Evolutionary conservation across 2,888 invertebrate species (phyloP), one percentile per base, ranked within the genome.

Genomic region (Clanis bilineata): DNA sequence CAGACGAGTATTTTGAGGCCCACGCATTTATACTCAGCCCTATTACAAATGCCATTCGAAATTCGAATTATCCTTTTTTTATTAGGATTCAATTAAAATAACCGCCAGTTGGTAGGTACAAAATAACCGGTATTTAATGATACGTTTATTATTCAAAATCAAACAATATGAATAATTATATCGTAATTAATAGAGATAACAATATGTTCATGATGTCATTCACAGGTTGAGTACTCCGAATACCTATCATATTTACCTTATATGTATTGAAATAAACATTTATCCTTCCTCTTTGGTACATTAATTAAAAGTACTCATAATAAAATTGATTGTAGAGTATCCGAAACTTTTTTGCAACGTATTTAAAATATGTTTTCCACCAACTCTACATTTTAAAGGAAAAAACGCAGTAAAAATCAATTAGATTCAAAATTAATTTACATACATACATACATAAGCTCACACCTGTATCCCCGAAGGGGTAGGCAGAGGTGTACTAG

Each of bases 1-100:
- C 51, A 18, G 32, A 18, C 51, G 28, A 51, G 51, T 51, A 51
- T 51, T 51, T 51, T 51, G 32, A 51, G 51, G 28, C 51, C 51
- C 51, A 51, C 51, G 51, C 51, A 32, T 51, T 51, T 32, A 18
- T 32, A 18, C 18, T 51, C 18, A 2, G 18, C 28, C 21, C 28
- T 18, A 32, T 18, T 18, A 10, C 15, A 25, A 47, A n/a, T 28
- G 25, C 25, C 32, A 21, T 9, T 28, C 28, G 36, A 36, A 36
- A 36, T 36, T 36, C 18, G 5, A 28, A 10, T 18, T 32, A 28
- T 18, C n/a, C 28, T 10, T 32, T 9, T 22, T 10, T 18, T 28
- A 18, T 32, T 28, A 10, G 15, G 28, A 18, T 28, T 18, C 15
- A 28, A 18, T 32, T 51, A 15, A 10, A 18, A 32, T 51, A 51